Conservation (phyloP, 2,888 invertebrate genomes). For the Morpho deidamia region DNA sequence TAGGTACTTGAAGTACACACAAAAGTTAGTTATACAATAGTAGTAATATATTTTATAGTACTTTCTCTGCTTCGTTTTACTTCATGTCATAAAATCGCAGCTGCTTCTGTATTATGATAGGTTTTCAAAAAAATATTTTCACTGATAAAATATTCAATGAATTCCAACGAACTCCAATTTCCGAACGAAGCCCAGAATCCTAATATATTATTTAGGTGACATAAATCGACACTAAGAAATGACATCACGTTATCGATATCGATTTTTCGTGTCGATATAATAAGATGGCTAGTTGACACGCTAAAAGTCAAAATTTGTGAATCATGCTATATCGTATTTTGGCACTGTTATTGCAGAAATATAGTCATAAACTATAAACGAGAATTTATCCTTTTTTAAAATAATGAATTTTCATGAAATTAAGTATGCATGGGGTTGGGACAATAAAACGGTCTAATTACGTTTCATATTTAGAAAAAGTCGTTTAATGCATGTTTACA, state of each 20-base stretch:
- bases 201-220: conserved; percentile 6
- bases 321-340: conserved; percentile 21
- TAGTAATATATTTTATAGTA: too few relatives aligned
- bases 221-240: conserved; percentile 5
- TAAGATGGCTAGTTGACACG: conserved; percentile 39
- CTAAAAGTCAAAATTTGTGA: conserved; percentile 33
- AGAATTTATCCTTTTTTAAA: too few relatives aligned
- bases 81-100: too few relatives aligned
- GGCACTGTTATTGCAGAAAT: conserved; percentile 14
- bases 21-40: too few relatives aligned
- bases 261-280: conserved; percentile 29
- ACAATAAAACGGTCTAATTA: too few relatives aligned
- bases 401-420: too few relatives aligned
- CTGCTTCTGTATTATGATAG: not conserved
- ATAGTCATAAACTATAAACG: too few relatives aligned
- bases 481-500: too few relatives aligned
- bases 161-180: not conserved
- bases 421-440: too few relatives aligned
- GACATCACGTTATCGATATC: conserved; percentile 21
- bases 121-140: not conserved
- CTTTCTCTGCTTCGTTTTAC: too few relatives aligned
- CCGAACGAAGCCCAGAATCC: not conserved
- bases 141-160: not conserved
- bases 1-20: too few relatives aligned
- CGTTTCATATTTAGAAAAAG: too few relatives aligned